Evolutionary conservation across 2,113 vertebrate species (phyloP), one percentile per base, ranked within the genome.

Genomic region (Calidris pygmaea): DNA sequence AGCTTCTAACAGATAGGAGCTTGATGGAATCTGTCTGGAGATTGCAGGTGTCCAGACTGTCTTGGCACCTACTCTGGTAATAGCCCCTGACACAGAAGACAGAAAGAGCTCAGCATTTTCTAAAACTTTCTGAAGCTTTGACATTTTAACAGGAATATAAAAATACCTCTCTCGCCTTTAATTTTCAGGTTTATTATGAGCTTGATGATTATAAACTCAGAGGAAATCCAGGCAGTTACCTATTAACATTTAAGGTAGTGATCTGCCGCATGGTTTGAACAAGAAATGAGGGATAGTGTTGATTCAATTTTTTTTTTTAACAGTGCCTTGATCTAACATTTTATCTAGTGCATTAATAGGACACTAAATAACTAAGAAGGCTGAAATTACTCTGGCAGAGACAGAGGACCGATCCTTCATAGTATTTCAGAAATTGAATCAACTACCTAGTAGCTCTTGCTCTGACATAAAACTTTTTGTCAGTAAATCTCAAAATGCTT

Each of bases 21-120:
- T 97, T 98, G 98, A 99, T 99, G 98, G 97, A 98, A 98, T 99
- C 98, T 99, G 98, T 98, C 98, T 98, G 96, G 86, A 97, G 98
- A 98, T 98, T 98, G 97, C 98, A 98, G 53, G 91, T 98, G 97
- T 98, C 98, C 97, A 97, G 97, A 97, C 67, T 93, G 67, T 98
- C 98, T 97, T 83, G 9, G 89, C 95, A 97, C 72, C 97, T 95
- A 91, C 97, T 62, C 87, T 66, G 23, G 34, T 93, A 97, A 98
- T 56, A 91, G 73, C 75, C 76, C 70, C 58, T 87, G 94, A 95
- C 86, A 83, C 16, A 74, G 50, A 92, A 93, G 83, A 86, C 79
- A 39, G 55, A 70, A 93, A 86, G 58, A 53, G 63, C 81, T 95
- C 78, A 76, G 72, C 85, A 45, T 84, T 95, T 85, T 85, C n/a